Conservation (phyloP, 2,113 vertebrate species). For the Agelaius tricolor region DNA sequence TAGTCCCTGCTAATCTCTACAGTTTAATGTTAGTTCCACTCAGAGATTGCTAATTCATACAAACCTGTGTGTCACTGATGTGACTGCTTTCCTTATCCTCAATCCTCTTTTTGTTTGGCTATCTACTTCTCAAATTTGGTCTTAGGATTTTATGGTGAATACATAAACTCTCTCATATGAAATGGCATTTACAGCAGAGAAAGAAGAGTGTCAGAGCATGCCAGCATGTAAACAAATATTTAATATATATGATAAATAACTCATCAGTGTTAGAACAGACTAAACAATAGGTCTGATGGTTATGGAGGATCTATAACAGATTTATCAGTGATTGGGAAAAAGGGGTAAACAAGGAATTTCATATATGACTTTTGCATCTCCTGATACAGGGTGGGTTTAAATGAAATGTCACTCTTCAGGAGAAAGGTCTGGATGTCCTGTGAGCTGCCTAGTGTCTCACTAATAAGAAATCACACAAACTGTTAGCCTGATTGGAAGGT, state of each 20-base stretch:
- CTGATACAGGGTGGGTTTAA: not conserved
- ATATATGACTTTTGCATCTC: not conserved
- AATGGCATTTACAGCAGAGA: not conserved
- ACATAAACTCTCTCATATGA: not conserved
- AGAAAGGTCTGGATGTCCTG: not conserved
- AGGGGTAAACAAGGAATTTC: not conserved
- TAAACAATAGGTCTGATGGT: not conserved
- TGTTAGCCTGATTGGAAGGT: not conserved
- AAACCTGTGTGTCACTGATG: not conserved
- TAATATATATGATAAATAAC: not conserved
- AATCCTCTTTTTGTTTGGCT: not conserved
- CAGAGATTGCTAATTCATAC: not conserved
- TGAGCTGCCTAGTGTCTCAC: not conserved
- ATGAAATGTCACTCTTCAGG: not conserved
- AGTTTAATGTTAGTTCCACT: not conserved
- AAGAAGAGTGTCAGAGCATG: not conserved
- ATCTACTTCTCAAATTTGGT: not conserved
- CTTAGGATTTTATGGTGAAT: not conserved
- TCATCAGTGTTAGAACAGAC: not conserved
- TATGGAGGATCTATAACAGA: not conserved
- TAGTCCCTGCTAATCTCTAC: not conserved
- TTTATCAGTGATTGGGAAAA: not conserved
- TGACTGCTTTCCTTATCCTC: not conserved
- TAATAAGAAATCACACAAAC: not conserved
- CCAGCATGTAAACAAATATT: not conserved